Conservation (phyloP, 2,888 invertebrate genomes). For the Eurytoma californica region DNA sequence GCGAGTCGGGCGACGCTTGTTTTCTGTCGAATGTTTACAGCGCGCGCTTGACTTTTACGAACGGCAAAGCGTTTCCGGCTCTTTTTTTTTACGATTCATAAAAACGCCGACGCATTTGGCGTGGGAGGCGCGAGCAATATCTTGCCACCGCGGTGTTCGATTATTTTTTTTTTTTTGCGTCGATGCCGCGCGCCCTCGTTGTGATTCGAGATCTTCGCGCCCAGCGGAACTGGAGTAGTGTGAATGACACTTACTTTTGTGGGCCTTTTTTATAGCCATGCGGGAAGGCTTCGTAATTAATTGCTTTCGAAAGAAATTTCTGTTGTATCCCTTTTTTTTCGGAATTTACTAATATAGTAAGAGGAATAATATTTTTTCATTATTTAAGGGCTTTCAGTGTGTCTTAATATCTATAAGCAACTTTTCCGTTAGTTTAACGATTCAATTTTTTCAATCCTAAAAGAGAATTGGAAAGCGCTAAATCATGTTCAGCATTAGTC, state of each 20-base stretch:
- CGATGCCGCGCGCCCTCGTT: neutral
- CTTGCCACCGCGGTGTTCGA: neutral
- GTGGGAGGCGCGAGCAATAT: neutral
- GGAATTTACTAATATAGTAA: too few relatives aligned
- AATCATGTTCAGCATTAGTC: too few relatives aligned
- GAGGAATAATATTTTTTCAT: too few relatives aligned
- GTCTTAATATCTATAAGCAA: too few relatives aligned
- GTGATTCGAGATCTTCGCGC: constrained; percentile 1
- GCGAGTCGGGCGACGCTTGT: neutral
- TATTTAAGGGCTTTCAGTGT: too few relatives aligned
- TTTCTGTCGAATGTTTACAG: constrained; percentile 13
- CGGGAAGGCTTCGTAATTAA: too few relatives aligned
- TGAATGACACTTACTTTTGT: neutral
- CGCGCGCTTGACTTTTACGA: constrained; percentile 34
- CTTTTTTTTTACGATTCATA: constrained; percentile 46
- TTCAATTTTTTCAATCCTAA: too few relatives aligned
- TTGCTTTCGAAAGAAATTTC: too few relatives aligned
- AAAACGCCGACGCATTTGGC: constrained; percentile 9
- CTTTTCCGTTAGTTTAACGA: too few relatives aligned
- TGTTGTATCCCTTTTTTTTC: too few relatives aligned
- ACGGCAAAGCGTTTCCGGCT: constrained; percentile 29
- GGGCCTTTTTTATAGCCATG: too few relatives aligned
- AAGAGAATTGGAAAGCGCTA: too few relatives aligned
- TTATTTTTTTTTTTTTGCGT: constrained; percentile 2
- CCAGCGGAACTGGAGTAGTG: neutral